Percentiles rank a stretch among this genome's conserved stretches.
Evolutionary conservation across 2,113 vertebrate species (phyloP).

Genomic region (Pomatorhinus ruficollis): DNA sequence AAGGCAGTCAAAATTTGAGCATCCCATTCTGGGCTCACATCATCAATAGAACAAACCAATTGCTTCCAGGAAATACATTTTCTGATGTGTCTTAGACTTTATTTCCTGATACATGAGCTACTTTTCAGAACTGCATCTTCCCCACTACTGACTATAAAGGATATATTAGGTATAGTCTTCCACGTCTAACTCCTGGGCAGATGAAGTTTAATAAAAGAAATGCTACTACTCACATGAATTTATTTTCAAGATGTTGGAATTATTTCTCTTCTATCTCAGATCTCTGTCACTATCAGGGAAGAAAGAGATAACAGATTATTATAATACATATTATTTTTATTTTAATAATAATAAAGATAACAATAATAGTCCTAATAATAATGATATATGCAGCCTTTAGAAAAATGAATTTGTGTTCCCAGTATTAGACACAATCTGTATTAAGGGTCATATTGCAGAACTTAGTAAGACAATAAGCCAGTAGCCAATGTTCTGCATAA

Average conservation of each 20-base stretch:
- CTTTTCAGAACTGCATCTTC: background rate
- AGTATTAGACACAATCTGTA: constrained; percentile 26
- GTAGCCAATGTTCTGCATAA: constrained; percentile 74
- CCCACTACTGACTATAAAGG: background rate
- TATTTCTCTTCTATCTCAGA: background rate
- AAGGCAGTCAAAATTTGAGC: background rate
- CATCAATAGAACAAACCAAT: background rate
- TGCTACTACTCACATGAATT: background rate
- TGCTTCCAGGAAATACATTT: background rate
- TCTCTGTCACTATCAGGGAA: background rate
- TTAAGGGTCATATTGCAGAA: constrained; percentile 54
- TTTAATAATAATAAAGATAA: background rate
- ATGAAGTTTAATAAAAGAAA: background rate
- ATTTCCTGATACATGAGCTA: background rate
- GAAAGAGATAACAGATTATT: background rate
- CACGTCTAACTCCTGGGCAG: background rate
- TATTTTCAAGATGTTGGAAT: background rate
- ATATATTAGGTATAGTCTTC: background rate
- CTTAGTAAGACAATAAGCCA: constrained; percentile 66
- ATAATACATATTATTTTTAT: background rate
- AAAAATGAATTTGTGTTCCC: background rate
- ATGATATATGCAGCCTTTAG: background rate
- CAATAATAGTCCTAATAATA: background rate
- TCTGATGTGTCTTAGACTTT: background rate
- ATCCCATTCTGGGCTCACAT: background rate